Conservation (phyloP, 1,140 invertebrate species). For the Tigriopus japonicus region DNA sequence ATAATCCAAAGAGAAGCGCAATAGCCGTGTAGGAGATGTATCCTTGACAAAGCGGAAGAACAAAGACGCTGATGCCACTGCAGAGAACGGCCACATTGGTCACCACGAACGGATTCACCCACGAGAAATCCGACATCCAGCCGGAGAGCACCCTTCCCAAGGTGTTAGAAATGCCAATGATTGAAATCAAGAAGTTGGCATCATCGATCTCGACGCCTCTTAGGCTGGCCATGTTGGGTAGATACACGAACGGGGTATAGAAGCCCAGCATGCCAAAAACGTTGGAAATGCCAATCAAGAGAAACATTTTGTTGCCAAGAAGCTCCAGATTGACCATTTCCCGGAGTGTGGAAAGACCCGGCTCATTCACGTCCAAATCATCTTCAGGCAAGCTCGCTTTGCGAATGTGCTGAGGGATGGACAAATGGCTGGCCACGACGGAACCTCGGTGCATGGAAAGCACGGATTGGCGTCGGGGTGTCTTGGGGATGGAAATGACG, state of each 20-base stretch:
- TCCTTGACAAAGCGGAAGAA: constrained; percentile 59
- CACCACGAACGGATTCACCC: constrained; percentile 63
- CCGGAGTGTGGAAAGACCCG: constrained; percentile 28
- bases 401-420: background rate
- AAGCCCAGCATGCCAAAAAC: constrained; percentile 78
- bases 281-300: constrained; percentile 82
- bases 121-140: constrained; percentile 29
- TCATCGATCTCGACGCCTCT: constrained; percentile 48
- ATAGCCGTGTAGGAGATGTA: constrained; percentile 58
- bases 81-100: constrained; percentile 85
- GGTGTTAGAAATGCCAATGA: constrained; percentile 89
- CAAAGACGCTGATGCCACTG: constrained; percentile 60
- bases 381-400: background rate
- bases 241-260: constrained; percentile 85
- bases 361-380: background rate
- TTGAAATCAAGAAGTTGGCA: constrained; percentile 72
- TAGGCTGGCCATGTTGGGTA: constrained; percentile 58
- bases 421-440: constrained; percentile 7
- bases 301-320: constrained; percentile 54
- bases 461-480: background rate
- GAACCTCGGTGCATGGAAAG: constrained; percentile 4
- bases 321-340: constrained; percentile 70
- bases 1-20: constrained; percentile 74
- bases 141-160: constrained; percentile 34
- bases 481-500: constrained; percentile 39